phyloP scores from a whole-genome alignment of 2,888 invertebrate species.

The Acanthococcus lagerstroemiae region DNA sequence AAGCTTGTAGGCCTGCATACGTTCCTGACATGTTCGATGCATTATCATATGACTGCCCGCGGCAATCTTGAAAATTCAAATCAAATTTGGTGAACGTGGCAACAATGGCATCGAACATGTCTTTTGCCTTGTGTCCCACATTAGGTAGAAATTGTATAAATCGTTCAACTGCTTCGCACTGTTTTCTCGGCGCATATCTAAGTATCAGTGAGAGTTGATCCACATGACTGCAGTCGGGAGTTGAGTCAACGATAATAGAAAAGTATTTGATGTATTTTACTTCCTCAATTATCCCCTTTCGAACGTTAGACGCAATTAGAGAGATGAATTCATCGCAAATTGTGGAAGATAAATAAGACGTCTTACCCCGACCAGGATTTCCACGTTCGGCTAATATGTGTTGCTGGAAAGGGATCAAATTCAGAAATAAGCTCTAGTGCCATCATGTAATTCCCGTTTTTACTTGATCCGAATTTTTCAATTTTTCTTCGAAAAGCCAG shows the following conservation, averaged over 20 bases:
- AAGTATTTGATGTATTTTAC: conserved; percentile 17
- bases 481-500: conserved; percentile 19
- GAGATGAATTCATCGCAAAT: conserved; percentile 28
- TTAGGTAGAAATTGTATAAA: conserved; percentile 39
- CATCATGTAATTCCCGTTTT: conserved; percentile 28
- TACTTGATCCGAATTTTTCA: conserved; percentile 25
- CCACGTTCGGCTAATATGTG: conserved; percentile 17
- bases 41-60: conserved; percentile 39
- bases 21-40: conserved; percentile 39
- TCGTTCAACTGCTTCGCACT: conserved; percentile 38
- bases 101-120: conserved; percentile 35
- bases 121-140: conserved; percentile 38
- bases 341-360: conserved; percentile 13
- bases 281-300: too few species aligned
- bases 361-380: conserved; percentile 15
- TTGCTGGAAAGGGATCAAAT: conserved; percentile 26
- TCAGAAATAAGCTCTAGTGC: conserved; percentile 18
- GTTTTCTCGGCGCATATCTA: conserved; percentile 36
- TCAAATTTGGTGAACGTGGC: conserved; percentile 29
- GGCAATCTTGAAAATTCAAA: conserved; percentile 37
- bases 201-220: conserved; percentile 39
- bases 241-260: conserved; percentile 20
- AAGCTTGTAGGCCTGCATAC: conserved; percentile 37
- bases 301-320: too few species aligned
- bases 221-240: too few species aligned